Base-by-base conservation (phyloP, 1,140 invertebrate genomes). In the Ericerus pela region DNA sequence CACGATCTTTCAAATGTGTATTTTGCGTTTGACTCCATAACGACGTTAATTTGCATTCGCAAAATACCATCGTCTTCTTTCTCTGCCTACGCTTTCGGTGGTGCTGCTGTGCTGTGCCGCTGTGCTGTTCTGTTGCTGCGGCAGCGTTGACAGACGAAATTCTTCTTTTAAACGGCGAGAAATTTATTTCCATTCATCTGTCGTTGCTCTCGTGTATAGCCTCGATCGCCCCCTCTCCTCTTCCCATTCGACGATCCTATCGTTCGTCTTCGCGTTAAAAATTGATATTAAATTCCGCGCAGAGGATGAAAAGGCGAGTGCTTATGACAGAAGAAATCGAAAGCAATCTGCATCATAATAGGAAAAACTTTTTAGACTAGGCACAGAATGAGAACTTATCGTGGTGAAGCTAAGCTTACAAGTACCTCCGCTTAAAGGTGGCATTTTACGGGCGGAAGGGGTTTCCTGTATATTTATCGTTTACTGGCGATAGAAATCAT, bases 321-420 rank as follows among this genome's bases (percentile, higher is more conserved):
- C 41, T 47, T 47, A 24, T 47, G 41, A 47, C 41, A 47, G 41
- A 18, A 24, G 41, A 47, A 47, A 47, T 47, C 41, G 41, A 47
- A 47, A 47, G 41, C 41, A 47, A 47, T 47, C 41, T 47, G 41
- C 41, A 47, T 47, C 41, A 22, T 24, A 47, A 47, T 47, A 16
- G 41, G 41, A 22, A 47, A 18, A 22, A 47, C 41, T 47, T n/a
- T n/a, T 47, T 20, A 24, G 20, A 24, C 20, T 22, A 47, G 20
- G 41, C 41, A n/a, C n/a, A 22, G 20, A 47, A 41, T 10, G 20
- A 47, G 41, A 22, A 14, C 41, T 47, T 22, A 24, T 22, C 16
- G 16, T 24, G 16, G 16, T 14, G 6, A 24, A 16, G 5, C 6
- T 5, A 5, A 16, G 37, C n/a, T 8, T 47, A 22, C 4, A 24